Percentiles rank a stretch among this genome's conserved stretches.
Evolutionary conservation across 2,797 vertebrate genomes (phyloP).

Genomic region (Tadarida brasiliensis): DNA sequence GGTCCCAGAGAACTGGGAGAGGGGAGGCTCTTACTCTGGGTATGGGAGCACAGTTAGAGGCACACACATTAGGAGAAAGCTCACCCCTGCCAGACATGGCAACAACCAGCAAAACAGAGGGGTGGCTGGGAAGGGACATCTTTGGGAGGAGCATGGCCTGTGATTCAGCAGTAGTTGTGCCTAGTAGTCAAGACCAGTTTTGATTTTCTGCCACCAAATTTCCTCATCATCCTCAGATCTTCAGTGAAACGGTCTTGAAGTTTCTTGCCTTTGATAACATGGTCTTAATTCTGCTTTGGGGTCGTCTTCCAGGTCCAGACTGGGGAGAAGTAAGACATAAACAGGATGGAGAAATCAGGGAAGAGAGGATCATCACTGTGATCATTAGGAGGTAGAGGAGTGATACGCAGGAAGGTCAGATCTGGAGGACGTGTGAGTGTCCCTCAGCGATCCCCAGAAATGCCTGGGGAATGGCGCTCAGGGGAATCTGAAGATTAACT

Average conservation of each 20-base stretch:
- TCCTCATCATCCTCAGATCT: neutral
- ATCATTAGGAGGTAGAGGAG: neutral
- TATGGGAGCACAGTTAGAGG: neutral
- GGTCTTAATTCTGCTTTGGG: neutral
- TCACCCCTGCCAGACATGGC: neutral
- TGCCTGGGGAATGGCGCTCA: neutral
- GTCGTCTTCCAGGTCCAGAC: neutral
- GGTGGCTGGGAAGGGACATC: rapidly evolving
- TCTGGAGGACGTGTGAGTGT: neutral
- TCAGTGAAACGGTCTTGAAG: neutral
- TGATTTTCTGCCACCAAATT: neutral
- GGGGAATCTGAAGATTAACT: neutral
- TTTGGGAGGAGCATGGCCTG: neutral
- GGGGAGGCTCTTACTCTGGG: rapidly evolving
- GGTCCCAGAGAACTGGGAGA: no score
- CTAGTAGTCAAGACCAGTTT: neutral
- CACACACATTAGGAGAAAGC: neutral
- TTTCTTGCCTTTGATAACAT: neutral
- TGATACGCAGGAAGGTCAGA: neutral
- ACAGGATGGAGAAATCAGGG: neutral
- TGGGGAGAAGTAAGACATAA: neutral
- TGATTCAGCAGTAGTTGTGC: neutral
- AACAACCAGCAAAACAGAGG: neutral
- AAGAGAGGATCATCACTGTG: neutral
- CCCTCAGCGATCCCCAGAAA: neutral